These are phyloP conservation scores for Parus major DNA, from an alignment of 2,113 vertebrate genomes.

Conservation along the genomic window DNA sequence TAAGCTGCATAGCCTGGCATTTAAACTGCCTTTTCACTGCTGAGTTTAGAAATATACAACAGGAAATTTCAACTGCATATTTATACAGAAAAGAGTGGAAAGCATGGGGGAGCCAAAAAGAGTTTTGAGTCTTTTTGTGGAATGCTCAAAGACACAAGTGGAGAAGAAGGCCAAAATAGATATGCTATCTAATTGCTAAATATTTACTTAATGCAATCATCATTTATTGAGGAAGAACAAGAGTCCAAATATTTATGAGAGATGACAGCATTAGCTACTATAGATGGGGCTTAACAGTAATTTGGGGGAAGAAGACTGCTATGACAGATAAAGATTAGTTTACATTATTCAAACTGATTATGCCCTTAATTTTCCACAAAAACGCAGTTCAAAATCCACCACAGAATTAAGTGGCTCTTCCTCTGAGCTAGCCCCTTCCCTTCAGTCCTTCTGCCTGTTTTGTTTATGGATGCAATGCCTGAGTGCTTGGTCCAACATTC, in stretches of 20 bases:
- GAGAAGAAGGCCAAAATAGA: neutral
- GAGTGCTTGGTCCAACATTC: neutral
- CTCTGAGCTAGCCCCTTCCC: neutral
- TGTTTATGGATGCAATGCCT: neutral
- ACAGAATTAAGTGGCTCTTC: neutral
- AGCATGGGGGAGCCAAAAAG: neutral
- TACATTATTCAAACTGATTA: neutral
- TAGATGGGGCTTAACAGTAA: neutral
- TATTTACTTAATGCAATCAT: conserved; percentile 27
- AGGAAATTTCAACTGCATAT: conserved; percentile 28
- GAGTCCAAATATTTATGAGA: conserved; percentile 13
- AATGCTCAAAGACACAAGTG: neutral
- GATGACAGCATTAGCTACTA: neutral
- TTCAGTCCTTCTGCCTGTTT: neutral
- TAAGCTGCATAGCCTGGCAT: neutral
- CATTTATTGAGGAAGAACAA: conserved; percentile 3
- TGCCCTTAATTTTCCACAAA: neutral
- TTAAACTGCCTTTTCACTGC: conserved; percentile 8
- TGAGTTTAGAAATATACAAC: conserved; percentile 14
- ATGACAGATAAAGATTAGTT: neutral
- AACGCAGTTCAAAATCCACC: neutral
- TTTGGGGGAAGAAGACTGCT: neutral
- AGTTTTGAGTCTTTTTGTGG: neutral
- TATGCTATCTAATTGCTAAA: conserved; percentile 8
- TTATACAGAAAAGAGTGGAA: neutral